phyloP scores from a whole-genome alignment of 2,113 vertebrate genomes.

The Oceanites oceanicus region DNA sequence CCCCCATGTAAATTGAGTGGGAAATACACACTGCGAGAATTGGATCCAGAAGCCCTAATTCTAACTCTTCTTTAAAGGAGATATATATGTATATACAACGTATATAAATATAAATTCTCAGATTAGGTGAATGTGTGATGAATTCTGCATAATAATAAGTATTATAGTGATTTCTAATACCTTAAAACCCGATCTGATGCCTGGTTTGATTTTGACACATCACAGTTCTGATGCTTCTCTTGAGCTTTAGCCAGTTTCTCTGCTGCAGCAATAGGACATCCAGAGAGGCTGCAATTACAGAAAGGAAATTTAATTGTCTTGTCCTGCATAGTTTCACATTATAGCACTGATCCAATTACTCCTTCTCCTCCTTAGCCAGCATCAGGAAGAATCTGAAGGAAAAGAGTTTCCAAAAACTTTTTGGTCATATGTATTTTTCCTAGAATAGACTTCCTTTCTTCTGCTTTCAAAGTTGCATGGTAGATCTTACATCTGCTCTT shows the following conservation, averaged over 20 bases:
- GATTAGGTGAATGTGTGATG: constrained; percentile 66
- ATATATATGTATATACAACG: constrained; percentile 61
- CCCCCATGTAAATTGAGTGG: constrained; percentile 69
- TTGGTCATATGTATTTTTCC: neutral
- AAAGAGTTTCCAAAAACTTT: constrained; percentile 32
- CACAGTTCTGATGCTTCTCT: constrained; percentile 95
- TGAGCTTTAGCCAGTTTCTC: constrained; percentile 98
- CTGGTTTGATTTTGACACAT: constrained; percentile 93
- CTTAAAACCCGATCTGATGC: constrained; percentile 96
- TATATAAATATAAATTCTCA: constrained; percentile 71
- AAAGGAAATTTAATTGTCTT: constrained; percentile 61
- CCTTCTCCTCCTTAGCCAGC: constrained; percentile 33
- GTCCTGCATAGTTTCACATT: constrained; percentile 34
- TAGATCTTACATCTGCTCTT: constrained; percentile 5
- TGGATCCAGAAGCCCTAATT: constrained; percentile 76
- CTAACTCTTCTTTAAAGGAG: constrained; percentile 63
- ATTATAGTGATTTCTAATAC: constrained; percentile 82
- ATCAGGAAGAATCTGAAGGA: constrained; percentile 18
- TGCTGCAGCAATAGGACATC: constrained; percentile 97
- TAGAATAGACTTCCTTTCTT: constrained; percentile 30
- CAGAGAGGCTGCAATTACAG: constrained; percentile 90
- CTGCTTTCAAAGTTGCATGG: constrained; percentile 27
- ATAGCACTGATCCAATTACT: constrained; percentile 41
- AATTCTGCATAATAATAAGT: constrained; percentile 70
- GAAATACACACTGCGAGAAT: constrained; percentile 58